Evolutionary conservation across 2,888 invertebrate genomes (phyloP), one percentile per base, ranked within the genome.

Genomic region (Drosophila kanekoi): DNA sequence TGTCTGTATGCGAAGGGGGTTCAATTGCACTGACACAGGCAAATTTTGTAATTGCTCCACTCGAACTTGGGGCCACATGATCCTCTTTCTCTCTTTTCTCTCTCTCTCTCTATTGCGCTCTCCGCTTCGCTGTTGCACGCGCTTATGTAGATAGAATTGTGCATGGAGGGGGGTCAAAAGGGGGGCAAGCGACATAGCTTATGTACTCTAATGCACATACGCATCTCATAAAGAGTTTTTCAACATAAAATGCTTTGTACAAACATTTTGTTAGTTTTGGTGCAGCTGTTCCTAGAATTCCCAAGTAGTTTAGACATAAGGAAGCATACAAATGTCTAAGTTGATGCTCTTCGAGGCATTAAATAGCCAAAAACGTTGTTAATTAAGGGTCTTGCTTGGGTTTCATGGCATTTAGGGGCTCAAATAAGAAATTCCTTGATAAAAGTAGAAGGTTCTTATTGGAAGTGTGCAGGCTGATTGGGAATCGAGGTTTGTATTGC

Each of bases 21-120:
- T 74, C 89, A 74, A 83, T 80, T 88, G 89, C 89, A 86, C 74
- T 65, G 64, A 66, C 63, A 61, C 52, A 53, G 58, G 61, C 77
- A 63, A 57, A 57, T 48, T 66, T 60, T 45, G 43, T 63, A 28
- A 32, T 59, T 40, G 16, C 65, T 49, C 40, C 37, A 48, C 43
- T 47, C 32, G 33, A 41, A 28, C 20, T 8, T 37, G 35, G 41
- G 28, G 48, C 49, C 43, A 41, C 44, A 20, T n/a, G 44, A 73
- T 74, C 54, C 60, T 77, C 66, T 68, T 38, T 18, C 23, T 18
- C 18, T 18, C 18, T 18, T n/a, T n/a, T n/a, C n/a, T n/a, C 18
- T 20, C 20, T 20, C 20, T 53, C 58, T 28, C 43, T 20, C 43
- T 44, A 4, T 14, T 57, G 44, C 45, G 20, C 53, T 63, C 59